Evolutionary conservation across 2,113 vertebrate species (phyloP).

Genomic region (Nasalis larvatus): DNA sequence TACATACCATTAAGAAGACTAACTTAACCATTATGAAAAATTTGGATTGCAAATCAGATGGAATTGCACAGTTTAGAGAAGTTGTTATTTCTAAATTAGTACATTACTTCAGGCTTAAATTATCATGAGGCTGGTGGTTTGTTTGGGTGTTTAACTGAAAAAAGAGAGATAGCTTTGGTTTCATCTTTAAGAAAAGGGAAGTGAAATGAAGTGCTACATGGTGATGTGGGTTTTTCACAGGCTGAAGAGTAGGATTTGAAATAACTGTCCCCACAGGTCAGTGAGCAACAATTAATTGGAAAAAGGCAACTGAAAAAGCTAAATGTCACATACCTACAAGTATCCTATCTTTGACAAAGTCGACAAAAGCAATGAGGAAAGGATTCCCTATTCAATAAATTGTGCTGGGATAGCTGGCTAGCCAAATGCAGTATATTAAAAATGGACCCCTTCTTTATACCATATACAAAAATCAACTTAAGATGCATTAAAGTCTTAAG

Average conservation of each 20-base stretch:
- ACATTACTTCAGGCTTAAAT: slow-evolving; percentile 31
- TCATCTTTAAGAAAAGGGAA: not conserved
- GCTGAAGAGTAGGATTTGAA: not conserved
- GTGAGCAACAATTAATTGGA: not conserved
- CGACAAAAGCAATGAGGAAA: too few relatives aligned
- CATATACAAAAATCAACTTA: too few relatives aligned
- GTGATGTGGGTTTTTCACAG: not conserved
- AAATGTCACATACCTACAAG: not conserved
- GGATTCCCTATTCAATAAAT: too few relatives aligned
- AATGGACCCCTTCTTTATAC: too few relatives aligned
- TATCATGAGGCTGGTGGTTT: slow-evolving; percentile 1
- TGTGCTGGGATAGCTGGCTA: too few relatives aligned
- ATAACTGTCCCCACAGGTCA: not conserved
- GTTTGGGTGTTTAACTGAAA: not conserved
- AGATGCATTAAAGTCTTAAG: too few relatives aligned
- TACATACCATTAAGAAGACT: not conserved
- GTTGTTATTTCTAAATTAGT: slow-evolving; percentile 57
- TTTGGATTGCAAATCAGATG: slow-evolving; percentile 54
- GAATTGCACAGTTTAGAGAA: slow-evolving; percentile 48
- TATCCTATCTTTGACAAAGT: too few relatives aligned
- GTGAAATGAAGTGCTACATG: not conserved
- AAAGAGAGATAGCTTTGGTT: not conserved
- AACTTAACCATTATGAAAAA: slow-evolving; percentile 19
- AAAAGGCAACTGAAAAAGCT: not conserved
- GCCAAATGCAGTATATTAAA: too few relatives aligned